Percentiles rank a stretch among this genome's conserved stretches.
Evolutionary conservation across 2,797 vertebrate species (phyloP).

Genomic region (Simalia tracyae): DNA sequence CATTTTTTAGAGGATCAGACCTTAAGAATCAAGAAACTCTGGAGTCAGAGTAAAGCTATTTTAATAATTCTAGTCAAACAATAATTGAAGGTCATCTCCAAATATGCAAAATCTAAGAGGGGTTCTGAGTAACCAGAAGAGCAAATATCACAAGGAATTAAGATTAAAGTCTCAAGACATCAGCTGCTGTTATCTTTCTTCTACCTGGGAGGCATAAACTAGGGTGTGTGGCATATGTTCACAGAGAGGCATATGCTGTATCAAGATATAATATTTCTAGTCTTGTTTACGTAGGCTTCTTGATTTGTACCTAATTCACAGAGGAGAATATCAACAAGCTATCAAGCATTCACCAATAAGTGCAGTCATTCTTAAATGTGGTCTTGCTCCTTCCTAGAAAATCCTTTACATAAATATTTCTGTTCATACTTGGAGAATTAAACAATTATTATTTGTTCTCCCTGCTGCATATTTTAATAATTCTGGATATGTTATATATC

Average conservation of each 20-base stretch:
- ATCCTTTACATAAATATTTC: too few relatives aligned
- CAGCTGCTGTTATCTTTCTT: not conserved
- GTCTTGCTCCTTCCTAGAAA: too few relatives aligned
- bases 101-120: conserved; percentile 33
- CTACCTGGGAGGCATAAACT: not conserved
- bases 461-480: too few relatives aligned
- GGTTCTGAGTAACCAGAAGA: conserved; percentile 1
- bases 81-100: conserved; percentile 5
- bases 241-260: not conserved
- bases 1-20: conserved; percentile 42
- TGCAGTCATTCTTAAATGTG: not conserved
- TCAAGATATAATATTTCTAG: not conserved
- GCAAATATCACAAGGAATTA: conserved; percentile 20
- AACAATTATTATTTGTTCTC: too few relatives aligned
- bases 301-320: not conserved
- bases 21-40: conserved; percentile 49
- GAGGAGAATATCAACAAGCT: not conserved
- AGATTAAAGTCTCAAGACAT: conserved; percentile 7
- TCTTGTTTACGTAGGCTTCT: not conserved
- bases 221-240: not conserved
- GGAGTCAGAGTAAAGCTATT: conserved; percentile 47
- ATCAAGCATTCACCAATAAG: not conserved
- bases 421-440: too few relatives aligned
- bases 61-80: conserved; percentile 27
- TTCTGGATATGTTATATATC: too few relatives aligned